Base-by-base conservation (phyloP, 2,888 invertebrate genomes). In the Cenopis cana region DNA sequence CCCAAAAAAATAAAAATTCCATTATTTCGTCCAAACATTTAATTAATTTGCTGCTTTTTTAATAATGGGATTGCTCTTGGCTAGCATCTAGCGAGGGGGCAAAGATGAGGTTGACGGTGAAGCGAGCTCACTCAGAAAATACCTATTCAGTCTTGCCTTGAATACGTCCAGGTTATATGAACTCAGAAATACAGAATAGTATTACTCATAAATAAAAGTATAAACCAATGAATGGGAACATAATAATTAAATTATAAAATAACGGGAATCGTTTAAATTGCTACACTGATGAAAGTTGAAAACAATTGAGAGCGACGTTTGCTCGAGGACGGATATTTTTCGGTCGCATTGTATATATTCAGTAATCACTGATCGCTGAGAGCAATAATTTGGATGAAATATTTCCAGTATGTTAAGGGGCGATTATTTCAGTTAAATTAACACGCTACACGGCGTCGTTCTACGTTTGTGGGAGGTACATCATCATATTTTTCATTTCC, bases 311-410 rank as follows among this genome's bases (percentile, higher is more conserved):
- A 61, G 33, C 55, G 29, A 54, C 54, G 33, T 54, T 61, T 46
- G 50, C 36, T 36, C 49, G 57, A 66, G 50, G 59, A 29, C 59
- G 18, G 52, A 60, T 46, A 60, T 68, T 62, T 69, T 62, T 61
- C 55, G 18, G 20, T 14, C 36, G 49, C 41, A 60, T 62, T 69
- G 61, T 33, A 55, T 55, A 69, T 55, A 41, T 68, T 55, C 49
- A n/a, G 55, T 68, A 62, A 69, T 61, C 68, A 62, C 46, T 55
- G 68, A 49, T 49, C 61, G 46, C 49, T n/a, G 60, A 69, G 41
- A 29, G 68, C 52, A 68, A 60, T 68, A 41, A 69, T 69, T 69
- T 69, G 55, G 55, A 69, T 69, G 61, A 69, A 69, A 69, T 69
- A 46, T 69, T 69, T 61, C 36, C 50, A 55, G 33, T 24, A 10